Evolutionary conservation across 2,113 vertebrate species (phyloP).

Genomic region (Centropristis striata): DNA sequence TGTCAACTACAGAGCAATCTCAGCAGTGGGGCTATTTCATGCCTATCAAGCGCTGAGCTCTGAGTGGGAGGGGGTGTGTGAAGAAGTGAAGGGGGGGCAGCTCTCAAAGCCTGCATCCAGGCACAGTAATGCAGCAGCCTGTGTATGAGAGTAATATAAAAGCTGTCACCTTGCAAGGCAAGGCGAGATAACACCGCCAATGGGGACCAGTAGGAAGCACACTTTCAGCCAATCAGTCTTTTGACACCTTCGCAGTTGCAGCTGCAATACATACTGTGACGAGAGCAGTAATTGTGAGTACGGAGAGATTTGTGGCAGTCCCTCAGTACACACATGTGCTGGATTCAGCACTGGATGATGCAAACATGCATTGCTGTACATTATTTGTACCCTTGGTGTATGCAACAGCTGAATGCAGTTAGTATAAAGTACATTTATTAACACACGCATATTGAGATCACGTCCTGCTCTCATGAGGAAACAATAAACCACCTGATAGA

Average conservation of each 20-base stretch:
- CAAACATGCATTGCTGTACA: neutral
- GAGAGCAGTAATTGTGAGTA: slow-evolving; percentile 17
- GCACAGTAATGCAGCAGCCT: slow-evolving; percentile 40
- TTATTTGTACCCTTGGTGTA: neutral
- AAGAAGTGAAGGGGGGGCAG: slow-evolving; percentile 8
- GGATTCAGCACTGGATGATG: neutral
- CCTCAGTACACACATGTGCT: slow-evolving; percentile 7
- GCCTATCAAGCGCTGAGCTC: slow-evolving; percentile 41
- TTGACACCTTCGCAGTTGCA: slow-evolving; percentile 50
- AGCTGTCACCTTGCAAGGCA: slow-evolving; percentile 49
- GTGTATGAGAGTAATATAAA: slow-evolving; percentile 58
- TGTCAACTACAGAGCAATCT: slow-evolving; percentile 28
- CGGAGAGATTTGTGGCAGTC: slow-evolving; percentile 11
- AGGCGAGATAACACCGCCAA: slow-evolving; percentile 35
- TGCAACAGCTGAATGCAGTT: neutral
- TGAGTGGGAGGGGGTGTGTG: slow-evolving; percentile 27
- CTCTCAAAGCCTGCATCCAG: slow-evolving; percentile 38
- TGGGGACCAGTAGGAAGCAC: slow-evolving; percentile 24
- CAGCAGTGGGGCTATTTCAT: slow-evolving; percentile 59
- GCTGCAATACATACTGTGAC: slow-evolving; percentile 27
- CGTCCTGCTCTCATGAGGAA: neutral
- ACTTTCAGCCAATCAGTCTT: slow-evolving; percentile 45
- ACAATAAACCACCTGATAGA: slow-evolving; percentile 7
- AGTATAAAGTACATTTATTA: neutral
- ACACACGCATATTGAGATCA: neutral